Conservation (phyloP, 2,113 vertebrate genomes). For the Xenus cinereus region DNA sequence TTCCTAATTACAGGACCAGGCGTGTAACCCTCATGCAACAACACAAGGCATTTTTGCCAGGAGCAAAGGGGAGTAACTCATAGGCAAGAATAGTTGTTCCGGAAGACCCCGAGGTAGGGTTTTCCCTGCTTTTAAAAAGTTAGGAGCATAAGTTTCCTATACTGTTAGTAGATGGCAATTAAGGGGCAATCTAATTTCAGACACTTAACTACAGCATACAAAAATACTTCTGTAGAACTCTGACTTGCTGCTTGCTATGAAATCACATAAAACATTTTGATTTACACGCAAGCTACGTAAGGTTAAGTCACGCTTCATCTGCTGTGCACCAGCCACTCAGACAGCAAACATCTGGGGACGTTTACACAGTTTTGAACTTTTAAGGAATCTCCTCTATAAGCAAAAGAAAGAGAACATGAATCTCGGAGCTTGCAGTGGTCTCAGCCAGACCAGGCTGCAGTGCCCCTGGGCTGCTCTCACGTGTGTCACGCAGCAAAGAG, state of each 20-base stretch:
- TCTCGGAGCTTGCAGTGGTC: not conserved
- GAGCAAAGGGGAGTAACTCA: not conserved
- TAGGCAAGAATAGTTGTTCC: not conserved
- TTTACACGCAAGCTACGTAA: not conserved
- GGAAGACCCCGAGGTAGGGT: not conserved
- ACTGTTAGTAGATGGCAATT: not conserved
- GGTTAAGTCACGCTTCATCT: not conserved
- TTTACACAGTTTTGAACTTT: not conserved
- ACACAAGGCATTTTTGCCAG: not conserved
- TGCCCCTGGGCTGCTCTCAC: not conserved
- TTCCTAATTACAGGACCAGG: not conserved
- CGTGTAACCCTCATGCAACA: not conserved
- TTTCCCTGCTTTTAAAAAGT: not conserved
- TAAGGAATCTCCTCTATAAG: not conserved
- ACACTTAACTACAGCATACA: not conserved
- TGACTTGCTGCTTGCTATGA: not conserved
- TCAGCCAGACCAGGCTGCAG: not conserved
- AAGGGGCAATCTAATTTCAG: not conserved
- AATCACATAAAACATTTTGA: not conserved
- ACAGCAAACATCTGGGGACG: accelerated
- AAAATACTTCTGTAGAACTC: not conserved
- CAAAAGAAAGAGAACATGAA: not conserved
- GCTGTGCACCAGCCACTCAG: not conserved
- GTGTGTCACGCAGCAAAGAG: not conserved
- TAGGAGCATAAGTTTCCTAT: not conserved